phyloP scores from a whole-genome alignment of 2,888 invertebrate genomes.

The Eupithecia pulchellata region DNA sequence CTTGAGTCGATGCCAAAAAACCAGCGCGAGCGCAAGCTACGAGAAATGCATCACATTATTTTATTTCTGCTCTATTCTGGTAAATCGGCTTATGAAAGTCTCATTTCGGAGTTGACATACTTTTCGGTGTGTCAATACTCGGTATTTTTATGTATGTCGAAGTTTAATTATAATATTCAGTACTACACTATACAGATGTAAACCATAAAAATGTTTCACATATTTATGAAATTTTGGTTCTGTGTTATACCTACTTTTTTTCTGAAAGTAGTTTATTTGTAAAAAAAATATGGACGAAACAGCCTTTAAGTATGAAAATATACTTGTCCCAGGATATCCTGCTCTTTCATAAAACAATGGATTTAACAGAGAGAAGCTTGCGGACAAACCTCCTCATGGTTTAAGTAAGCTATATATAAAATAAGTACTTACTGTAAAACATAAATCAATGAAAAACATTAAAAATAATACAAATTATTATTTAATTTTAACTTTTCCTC shows the following conservation, averaged over 20 bases:
- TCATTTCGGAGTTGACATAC: slow-evolving; percentile 11
- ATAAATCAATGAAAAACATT: too few relatives aligned
- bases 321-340: background rate
- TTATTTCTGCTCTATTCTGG: slow-evolving; percentile 34
- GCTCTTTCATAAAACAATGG: too few relatives aligned
- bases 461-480: too few relatives aligned
- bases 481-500: too few relatives aligned
- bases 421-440: too few relatives aligned
- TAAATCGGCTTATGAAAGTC: slow-evolving; percentile 6
- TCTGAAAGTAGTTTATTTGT: background rate
- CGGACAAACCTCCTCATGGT: too few relatives aligned
- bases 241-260: background rate
- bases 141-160: background rate
- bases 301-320: background rate
- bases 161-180: background rate
- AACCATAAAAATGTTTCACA: background rate
- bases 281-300: too few relatives aligned
- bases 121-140: background rate
- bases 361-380: too few relatives aligned
- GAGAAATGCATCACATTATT: slow-evolving; percentile 40
- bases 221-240: background rate
- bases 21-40: slow-evolving; percentile 25
- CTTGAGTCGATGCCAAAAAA: slow-evolving; percentile 39
- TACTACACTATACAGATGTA: background rate
- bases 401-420: too few relatives aligned